A percentile compares a stretch with the other conserved stretches of the same genome.
These are phyloP conservation scores for Onychorhynchus coronatus DNA, from an alignment of 2,113 vertebrate species.

Conservation along the genomic window DNA sequence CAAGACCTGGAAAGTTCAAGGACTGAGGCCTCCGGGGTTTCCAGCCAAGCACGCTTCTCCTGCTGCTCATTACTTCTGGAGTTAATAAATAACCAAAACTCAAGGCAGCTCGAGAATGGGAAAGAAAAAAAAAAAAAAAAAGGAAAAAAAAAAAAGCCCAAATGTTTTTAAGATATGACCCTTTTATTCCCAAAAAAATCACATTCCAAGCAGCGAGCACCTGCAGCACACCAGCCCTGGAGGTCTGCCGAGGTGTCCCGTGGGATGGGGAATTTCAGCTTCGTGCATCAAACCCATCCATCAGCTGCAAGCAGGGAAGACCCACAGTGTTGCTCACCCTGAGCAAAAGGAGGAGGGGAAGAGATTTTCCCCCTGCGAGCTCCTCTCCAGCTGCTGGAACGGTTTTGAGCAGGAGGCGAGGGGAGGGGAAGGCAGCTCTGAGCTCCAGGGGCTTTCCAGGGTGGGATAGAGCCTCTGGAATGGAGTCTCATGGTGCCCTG, in stretches of 20 bases:
- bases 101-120: not conserved
- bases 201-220: not conserved
- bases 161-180: not conserved
- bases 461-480: no score
- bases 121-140: not conserved
- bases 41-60: not conserved
- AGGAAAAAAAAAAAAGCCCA: not conserved
- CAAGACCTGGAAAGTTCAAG: conserved; percentile 39
- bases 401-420: no score
- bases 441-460: no score
- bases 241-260: not conserved
- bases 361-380: no score
- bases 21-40: not conserved
- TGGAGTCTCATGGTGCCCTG: no score
- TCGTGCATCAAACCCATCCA: no score
- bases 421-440: no score
- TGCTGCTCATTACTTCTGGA: conserved; percentile 3
- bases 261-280: not conserved
- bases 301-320: no score
- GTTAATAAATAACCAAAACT: conserved; percentile 52
- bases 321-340: no score
- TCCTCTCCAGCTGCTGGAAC: no score
- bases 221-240: not conserved
- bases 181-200: not conserved
- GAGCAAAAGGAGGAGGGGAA: no score